Conservation (phyloP, 2,797 vertebrate genomes). For the Mormyrus hasselquistii region DNA sequence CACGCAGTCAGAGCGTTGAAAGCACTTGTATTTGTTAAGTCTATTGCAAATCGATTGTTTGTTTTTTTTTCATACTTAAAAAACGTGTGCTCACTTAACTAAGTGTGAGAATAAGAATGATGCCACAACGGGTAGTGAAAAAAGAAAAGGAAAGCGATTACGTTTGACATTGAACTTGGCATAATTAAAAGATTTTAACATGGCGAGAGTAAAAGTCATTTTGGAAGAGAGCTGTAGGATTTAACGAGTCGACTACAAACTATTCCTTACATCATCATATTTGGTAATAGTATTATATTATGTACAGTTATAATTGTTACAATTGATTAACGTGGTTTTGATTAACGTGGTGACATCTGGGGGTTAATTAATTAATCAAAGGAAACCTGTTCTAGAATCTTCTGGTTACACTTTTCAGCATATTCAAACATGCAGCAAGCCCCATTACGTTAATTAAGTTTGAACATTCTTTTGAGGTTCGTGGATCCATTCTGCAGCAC, state of each 20-base stretch:
- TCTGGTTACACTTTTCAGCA: neutral
- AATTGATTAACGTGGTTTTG: neutral
- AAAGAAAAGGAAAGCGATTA: too few relatives aligned
- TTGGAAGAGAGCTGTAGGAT: neutral
- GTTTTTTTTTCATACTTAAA: too few relatives aligned
- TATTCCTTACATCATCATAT: neutral
- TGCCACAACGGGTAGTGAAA: too few relatives aligned
- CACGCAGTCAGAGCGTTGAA: too few relatives aligned
- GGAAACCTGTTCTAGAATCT: neutral
- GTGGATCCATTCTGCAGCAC: neutral
- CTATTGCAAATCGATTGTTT: too few relatives aligned
- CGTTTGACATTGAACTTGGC: neutral
- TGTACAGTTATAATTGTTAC: neutral
- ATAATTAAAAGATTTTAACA: neutral
- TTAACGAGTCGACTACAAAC: neutral
- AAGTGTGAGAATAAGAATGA: too few relatives aligned
- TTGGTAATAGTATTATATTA: neutral
- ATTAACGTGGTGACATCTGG: neutral
- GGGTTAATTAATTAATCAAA: neutral
- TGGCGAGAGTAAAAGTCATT: neutral
- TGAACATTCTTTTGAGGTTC: neutral
- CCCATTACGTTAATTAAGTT: neutral
- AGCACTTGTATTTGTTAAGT: too few relatives aligned
- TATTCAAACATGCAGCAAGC: neutral
- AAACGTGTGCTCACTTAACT: too few relatives aligned